These are phyloP conservation scores for Meta bourneti DNA, from an alignment of 2,888 invertebrate genomes.

Conservation along the genomic window DNA sequence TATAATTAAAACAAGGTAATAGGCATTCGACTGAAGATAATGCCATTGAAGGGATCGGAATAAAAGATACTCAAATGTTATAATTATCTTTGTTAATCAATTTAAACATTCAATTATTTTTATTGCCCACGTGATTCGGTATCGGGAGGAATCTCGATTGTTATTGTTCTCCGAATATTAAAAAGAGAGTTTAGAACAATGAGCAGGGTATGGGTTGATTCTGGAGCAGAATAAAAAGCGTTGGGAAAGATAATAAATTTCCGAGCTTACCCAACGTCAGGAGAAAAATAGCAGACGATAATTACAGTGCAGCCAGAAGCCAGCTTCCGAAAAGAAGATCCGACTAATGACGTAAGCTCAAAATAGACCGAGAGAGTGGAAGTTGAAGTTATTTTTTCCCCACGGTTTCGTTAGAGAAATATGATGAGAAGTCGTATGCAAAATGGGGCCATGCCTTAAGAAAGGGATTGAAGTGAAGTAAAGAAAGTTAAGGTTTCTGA, in stretches of 20 bases:
- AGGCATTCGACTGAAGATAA: not conserved
- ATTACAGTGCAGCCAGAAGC: conserved; percentile 54
- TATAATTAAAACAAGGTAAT: conserved; percentile 29
- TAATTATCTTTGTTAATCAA: conserved; percentile 44
- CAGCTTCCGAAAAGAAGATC: conserved; percentile 38
- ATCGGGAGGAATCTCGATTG: not conserved
- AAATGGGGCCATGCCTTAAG: conserved; percentile 38
- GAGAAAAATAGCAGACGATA: conserved; percentile 55
- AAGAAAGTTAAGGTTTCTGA: conserved; percentile 60
- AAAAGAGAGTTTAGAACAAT: conserved; percentile 26
- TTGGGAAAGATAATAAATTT: conserved; percentile 49
- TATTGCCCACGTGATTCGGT: not conserved
- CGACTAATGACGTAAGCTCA: conserved; percentile 66
- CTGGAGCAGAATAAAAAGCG: conserved; percentile 12
- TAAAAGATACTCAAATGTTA: conserved; percentile 6
- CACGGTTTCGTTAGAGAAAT: conserved; percentile 35
- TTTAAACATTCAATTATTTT: conserved; percentile 19
- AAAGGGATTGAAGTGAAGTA: conserved; percentile 50
- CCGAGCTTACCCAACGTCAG: conserved; percentile 27
- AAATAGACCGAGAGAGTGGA: conserved; percentile 61
- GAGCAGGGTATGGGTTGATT: not conserved
- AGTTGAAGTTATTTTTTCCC: conserved; percentile 43
- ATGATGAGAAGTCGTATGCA: conserved; percentile 59
- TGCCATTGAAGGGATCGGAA: not conserved
- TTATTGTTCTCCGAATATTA: not conserved